Conservation (phyloP, 2,888 invertebrate species). For the Andrena praecox region DNA sequence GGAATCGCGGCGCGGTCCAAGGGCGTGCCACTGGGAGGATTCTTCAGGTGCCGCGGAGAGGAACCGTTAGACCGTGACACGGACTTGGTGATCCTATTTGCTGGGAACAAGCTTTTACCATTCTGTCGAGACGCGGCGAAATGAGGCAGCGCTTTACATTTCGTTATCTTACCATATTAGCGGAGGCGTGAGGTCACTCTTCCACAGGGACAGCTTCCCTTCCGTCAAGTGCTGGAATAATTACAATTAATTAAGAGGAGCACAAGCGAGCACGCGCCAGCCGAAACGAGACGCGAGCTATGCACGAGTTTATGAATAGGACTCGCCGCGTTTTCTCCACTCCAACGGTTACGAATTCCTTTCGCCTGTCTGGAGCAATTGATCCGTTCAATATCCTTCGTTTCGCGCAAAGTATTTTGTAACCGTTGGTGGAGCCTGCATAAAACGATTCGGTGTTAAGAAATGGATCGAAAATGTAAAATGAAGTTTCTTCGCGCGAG, state of each 20-base stretch:
- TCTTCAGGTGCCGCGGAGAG: constrained; percentile 23
- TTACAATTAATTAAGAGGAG: constrained; percentile 75
- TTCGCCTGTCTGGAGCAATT: neutral
- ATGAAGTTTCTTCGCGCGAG: no score
- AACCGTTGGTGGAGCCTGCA: no score
- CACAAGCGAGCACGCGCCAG: constrained; percentile 63
- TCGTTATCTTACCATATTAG: constrained; percentile 80
- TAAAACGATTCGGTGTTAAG: no score
- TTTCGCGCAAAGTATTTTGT: neutral
- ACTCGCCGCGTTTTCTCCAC: constrained; percentile 11
- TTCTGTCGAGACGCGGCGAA: constrained; percentile 26
- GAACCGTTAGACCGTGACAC: constrained; percentile 59
- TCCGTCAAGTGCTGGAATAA: constrained; percentile 83
- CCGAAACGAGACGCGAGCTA: constrained; percentile 49
- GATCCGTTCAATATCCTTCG: neutral
- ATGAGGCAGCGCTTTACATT: constrained; percentile 43
- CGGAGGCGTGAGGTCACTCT: constrained; percentile 80
- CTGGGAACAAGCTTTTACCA: constrained; percentile 21
- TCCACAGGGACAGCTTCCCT: constrained; percentile 83
- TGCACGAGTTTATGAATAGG: constrained; percentile 44
- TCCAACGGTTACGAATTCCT: neutral
- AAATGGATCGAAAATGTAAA: no score
- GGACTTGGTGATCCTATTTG: constrained; percentile 27
- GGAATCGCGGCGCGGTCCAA: constrained; percentile 12
- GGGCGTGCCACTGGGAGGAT: constrained; percentile 40